Conservation (phyloP, 2,797 vertebrate species). For the Harpagifer antarcticus region DNA sequence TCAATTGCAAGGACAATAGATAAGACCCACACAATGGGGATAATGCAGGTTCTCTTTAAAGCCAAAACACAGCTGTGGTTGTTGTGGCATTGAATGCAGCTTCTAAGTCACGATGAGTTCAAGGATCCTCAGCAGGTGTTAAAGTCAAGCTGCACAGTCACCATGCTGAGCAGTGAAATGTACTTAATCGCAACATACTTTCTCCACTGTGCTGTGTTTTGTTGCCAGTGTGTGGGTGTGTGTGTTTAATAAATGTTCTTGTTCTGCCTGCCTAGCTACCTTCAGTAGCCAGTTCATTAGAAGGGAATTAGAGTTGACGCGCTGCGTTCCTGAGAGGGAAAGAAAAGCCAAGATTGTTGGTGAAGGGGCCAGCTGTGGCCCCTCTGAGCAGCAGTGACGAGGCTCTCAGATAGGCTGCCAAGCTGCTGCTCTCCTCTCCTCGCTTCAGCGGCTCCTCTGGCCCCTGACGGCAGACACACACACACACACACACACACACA, state of each 20-base stretch:
- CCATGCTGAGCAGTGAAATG: slow-evolving; percentile 44
- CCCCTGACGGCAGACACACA: slow-evolving; percentile 20
- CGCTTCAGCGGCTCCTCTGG: slow-evolving; percentile 48
- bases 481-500: neutral
- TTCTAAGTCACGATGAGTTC: slow-evolving; percentile 43
- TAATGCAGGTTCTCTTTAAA: slow-evolving; percentile 22
- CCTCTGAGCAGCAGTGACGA: slow-evolving; percentile 59
- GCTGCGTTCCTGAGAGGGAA: slow-evolving; percentile 69
- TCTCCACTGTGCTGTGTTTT: slow-evolving; percentile 47
- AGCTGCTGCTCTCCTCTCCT: slow-evolving; percentile 55
- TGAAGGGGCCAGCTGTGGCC: slow-evolving; percentile 78
- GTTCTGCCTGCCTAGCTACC: slow-evolving; percentile 60
- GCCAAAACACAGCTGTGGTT: slow-evolving; percentile 30
- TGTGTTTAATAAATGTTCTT: slow-evolving; percentile 65
- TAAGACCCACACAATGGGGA: neutral
- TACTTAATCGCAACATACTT: slow-evolving; percentile 41
- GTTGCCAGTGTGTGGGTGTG: slow-evolving; percentile 54
- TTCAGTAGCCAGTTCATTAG: slow-evolving; percentile 82
- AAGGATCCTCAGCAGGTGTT: slow-evolving; percentile 44
- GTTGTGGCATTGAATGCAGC: slow-evolving; percentile 19
- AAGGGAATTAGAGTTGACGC: slow-evolving; percentile 82
- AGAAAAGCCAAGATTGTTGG: slow-evolving; percentile 75
- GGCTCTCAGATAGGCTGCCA: slow-evolving; percentile 78
- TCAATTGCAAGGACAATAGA: slow-evolving; percentile 6
- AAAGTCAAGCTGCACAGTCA: slow-evolving; percentile 34